Evolutionary conservation across 2,888 invertebrate genomes (phyloP).

Genomic region (Amphipoea oculea): DNA sequence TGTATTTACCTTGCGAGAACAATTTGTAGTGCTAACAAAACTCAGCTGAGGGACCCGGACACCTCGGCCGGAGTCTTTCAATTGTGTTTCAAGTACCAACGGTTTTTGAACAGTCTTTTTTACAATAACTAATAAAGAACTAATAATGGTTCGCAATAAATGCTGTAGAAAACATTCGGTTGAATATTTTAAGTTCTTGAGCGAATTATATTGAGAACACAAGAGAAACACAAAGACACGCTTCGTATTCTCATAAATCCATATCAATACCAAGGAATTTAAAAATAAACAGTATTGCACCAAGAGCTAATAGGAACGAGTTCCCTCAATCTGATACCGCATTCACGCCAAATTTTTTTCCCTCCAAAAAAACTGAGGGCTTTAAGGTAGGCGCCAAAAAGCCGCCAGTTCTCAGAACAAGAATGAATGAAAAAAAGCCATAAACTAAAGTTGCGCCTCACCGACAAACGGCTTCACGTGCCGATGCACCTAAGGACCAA

Average conservation of each 20-base stretch:
- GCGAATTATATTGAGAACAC: not conserved
- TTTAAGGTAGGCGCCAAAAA: constrained; percentile 87
- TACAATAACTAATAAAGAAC: constrained; percentile 51
- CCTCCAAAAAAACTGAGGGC: constrained; percentile 71
- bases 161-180: constrained; percentile 4
- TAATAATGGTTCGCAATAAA: constrained; percentile 36
- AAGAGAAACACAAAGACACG: constrained; percentile 21
- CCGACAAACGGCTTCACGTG: constrained; percentile 88
- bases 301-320: constrained; percentile 56
- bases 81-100: constrained; percentile 64
- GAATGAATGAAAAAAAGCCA: constrained; percentile 87
- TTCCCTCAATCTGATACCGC: constrained; percentile 63
- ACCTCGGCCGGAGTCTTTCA: constrained; percentile 38
- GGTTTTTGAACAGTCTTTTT: constrained; percentile 45
- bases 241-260: constrained; percentile 35
- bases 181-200: constrained; percentile 15
- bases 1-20: constrained; percentile 65
- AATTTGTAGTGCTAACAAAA: constrained; percentile 74
- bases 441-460: constrained; percentile 78
- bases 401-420: constrained; percentile 86
- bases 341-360: constrained; percentile 77
- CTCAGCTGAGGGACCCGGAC: constrained; percentile 50
- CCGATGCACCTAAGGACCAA: constrained; percentile 85
- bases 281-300: constrained; percentile 56
- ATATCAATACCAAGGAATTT: constrained; percentile 48